These are phyloP conservation scores for Dendrolimus pini DNA, from an alignment of 2,888 invertebrate species.

Conservation along the genomic window DNA sequence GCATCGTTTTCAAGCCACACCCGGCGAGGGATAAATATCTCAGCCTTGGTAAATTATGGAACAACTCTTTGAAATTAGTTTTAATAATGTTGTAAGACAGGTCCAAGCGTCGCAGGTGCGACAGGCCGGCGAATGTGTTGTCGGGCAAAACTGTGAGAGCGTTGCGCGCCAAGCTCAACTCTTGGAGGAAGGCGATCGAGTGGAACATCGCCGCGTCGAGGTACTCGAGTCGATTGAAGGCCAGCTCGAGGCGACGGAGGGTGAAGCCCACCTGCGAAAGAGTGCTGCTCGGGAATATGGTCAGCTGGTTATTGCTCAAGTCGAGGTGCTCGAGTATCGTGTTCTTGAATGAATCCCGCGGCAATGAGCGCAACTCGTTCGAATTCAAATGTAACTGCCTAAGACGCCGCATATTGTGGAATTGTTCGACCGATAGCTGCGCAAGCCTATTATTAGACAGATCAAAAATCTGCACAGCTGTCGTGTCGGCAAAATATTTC, in stretches of 20 bases:
- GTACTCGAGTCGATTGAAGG: conserved; percentile 85
- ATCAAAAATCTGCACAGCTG: conserved; percentile 38
- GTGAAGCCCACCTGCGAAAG: conserved; percentile 85
- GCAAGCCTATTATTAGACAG: conserved; percentile 35
- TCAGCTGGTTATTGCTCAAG: conserved; percentile 82
- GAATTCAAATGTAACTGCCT: conserved; percentile 80
- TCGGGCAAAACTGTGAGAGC: conserved; percentile 87
- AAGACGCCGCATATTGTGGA: conserved; percentile 77
- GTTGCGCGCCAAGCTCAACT: conserved; percentile 84
- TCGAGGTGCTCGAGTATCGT: conserved; percentile 86
- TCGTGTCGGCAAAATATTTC: conserved; percentile 78
- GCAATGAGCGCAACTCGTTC: conserved; percentile 82
- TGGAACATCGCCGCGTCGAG: conserved; percentile 88
- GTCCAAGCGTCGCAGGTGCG: conserved; percentile 83
- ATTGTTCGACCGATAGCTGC: conserved; percentile 43
- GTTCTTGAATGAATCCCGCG: conserved; percentile 84
- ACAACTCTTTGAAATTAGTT: conserved; percentile 87
- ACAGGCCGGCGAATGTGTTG: conserved; percentile 86
- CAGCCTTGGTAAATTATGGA: conserved; percentile 85
- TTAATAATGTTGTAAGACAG: conserved; percentile 85
- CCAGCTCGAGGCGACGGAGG: conserved; percentile 82
- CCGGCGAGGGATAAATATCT: conserved; percentile 81
- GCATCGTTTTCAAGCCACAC: conserved; percentile 81
- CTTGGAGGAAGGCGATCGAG: conserved; percentile 80
- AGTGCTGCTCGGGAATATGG: conserved; percentile 82